phyloP scores from a whole-genome alignment of 2,888 invertebrate species.

The Microctonus brassicae region DNA sequence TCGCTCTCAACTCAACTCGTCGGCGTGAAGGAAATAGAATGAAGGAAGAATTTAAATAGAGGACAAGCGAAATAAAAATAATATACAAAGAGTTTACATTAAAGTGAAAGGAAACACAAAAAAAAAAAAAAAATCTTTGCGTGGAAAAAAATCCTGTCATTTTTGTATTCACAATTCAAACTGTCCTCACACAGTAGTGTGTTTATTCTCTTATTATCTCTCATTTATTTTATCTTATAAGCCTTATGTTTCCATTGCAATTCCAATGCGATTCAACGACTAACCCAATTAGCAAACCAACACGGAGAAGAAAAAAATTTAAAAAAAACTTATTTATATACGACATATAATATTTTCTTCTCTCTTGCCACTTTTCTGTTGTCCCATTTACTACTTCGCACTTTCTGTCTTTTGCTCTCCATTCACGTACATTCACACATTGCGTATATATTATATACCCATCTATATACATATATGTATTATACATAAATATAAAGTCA shows the following conservation, averaged over 20 bases:
- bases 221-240: conserved; percentile 4
- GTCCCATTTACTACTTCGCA: background rate
- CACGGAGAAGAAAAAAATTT: conserved; percentile 40
- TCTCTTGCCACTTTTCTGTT: background rate
- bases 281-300: conserved; percentile 40
- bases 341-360: conserved; percentile 28
- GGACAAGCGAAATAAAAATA: background rate
- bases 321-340: background rate
- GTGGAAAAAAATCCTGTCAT: no score
- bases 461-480: background rate
- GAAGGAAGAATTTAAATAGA: background rate
- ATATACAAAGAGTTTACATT: background rate
- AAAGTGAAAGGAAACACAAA: no score
- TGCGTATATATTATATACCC: background rate
- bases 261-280: conserved; percentile 12
- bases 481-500: background rate
- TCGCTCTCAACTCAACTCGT: background rate
- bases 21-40: background rate
- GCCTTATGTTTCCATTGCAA: background rate
- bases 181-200: no score
- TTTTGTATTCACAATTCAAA: no score
- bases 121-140: background rate
- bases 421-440: background rate
- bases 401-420: background rate
- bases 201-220: background rate